Base-by-base conservation (phyloP, 2,113 vertebrate species). In the Tetraodon nigroviridis region DNA sequence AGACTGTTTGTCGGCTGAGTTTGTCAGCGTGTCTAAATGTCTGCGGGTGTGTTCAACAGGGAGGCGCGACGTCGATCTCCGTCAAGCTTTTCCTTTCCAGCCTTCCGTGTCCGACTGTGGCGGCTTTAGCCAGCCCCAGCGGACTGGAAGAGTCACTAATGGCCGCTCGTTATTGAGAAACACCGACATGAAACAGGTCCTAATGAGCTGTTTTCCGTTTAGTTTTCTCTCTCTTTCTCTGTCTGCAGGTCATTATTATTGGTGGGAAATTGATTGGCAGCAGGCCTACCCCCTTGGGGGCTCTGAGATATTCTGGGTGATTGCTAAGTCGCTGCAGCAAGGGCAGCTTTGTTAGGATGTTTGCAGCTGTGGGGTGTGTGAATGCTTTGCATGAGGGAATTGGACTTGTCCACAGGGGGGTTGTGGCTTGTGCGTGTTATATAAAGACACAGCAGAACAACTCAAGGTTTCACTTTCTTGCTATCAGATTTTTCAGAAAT, bases 131-230 rank as follows among this genome's bases (percentile, higher is more conserved):
- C 15, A 49, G 57, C 69, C 76, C 67, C 67, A n/a, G 61, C 1
- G 71, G 80, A 82, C 13, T 10, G 58, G 47, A 42, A 75, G 61
- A 70, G 82, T 61, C 83, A 73, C 79, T 85, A 87, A 90, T 85
- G 82, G 79, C 59, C 44, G 24, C 70, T 90, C 72, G 75, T 89
- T 85, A 84, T 73, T 68, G 71, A 67, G 71, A 70, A 81, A 71
- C 64, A 17, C 54, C 46, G 47, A 82, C 75, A 84, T 86, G 75
- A 84, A 83, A 80, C 66, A n/a, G 62, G 62, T 59, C 71, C 73
- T 87, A 87, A 87, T 88, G 84, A 89, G 83, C 71, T 81, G 78
- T 74, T 84, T 83, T 79, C 81, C 69, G 67, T 62, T 78, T 69
- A 56, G 51, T 72, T 53, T 73, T 70, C 76, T 75, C 68, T 84